Conservation (phyloP, 2,797 vertebrate genomes). For the Steatocranus sp. region DNA sequence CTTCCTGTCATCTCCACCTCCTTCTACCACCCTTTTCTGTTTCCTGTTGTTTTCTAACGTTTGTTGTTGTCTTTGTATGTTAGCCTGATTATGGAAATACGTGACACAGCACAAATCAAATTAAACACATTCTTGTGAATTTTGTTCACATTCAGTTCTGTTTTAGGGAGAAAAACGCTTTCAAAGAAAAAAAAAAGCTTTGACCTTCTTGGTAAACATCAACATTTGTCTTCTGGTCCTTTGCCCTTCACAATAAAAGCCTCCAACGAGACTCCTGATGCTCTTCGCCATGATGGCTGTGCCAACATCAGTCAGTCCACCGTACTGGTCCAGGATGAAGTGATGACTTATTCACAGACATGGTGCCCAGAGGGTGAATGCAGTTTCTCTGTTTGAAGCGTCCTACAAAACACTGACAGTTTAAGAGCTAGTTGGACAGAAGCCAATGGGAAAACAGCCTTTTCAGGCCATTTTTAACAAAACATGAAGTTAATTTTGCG, state of each 20-base stretch:
- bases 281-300: neutral
- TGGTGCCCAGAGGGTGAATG: neutral
- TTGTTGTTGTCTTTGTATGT: neutral
- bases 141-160: neutral
- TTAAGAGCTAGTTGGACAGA: neutral
- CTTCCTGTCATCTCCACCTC: neutral
- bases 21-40: neutral
- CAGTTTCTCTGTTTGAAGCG: neutral
- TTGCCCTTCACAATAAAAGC: neutral
- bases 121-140: neutral
- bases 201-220: neutral
- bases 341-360: neutral
- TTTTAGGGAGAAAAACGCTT: neutral
- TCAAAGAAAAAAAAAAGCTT: neutral
- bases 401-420: neutral
- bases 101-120: neutral
- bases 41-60: neutral
- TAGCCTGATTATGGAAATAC: neutral
- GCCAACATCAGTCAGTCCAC: neutral
- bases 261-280: neutral
- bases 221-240: neutral
- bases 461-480: neutral
- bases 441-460: neutral
- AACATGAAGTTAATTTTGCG: neutral
- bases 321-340: neutral